Conservation (phyloP, 2,797 vertebrate species). For the Aphelocoma californica region DNA sequence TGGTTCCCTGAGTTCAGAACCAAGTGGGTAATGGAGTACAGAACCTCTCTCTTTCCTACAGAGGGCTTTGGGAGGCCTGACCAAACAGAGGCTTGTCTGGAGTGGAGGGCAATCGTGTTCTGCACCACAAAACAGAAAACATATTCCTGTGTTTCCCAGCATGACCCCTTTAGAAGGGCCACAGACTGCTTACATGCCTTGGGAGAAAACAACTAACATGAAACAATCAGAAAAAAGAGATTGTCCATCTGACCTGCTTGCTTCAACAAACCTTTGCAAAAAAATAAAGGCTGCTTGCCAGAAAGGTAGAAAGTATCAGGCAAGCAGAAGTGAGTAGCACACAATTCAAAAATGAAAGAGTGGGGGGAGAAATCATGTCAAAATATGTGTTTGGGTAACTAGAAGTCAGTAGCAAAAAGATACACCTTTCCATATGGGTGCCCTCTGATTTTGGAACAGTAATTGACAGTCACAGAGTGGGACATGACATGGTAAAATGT, state of each 20-base stretch:
- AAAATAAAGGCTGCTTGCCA: not conserved
- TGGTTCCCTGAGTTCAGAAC: not conserved
- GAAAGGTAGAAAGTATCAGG: not conserved
- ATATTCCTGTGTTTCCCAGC: not conserved
- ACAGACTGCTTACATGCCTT: not conserved
- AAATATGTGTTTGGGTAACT: not conserved
- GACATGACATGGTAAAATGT: not conserved
- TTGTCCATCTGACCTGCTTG: not conserved
- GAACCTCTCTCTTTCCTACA: not conserved
- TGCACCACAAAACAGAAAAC: not conserved
- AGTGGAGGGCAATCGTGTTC: accelerated
- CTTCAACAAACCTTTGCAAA: not conserved
- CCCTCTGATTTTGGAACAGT: not conserved
- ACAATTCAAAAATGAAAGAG: not conserved
- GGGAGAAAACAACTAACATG: not conserved
- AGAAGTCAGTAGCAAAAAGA: not conserved
- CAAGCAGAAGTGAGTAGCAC: not conserved
- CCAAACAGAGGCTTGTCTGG: not conserved
- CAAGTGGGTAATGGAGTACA: not conserved
- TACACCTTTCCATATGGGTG: not conserved
- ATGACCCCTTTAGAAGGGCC: not conserved
- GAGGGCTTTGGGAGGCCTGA: not conserved
- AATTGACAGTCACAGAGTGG: not conserved
- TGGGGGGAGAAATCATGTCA: accelerated
- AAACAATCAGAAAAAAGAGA: not conserved